Evolutionary conservation across 2,888 invertebrate species (phyloP).

Genomic region (Hyppa rectilinea): DNA sequence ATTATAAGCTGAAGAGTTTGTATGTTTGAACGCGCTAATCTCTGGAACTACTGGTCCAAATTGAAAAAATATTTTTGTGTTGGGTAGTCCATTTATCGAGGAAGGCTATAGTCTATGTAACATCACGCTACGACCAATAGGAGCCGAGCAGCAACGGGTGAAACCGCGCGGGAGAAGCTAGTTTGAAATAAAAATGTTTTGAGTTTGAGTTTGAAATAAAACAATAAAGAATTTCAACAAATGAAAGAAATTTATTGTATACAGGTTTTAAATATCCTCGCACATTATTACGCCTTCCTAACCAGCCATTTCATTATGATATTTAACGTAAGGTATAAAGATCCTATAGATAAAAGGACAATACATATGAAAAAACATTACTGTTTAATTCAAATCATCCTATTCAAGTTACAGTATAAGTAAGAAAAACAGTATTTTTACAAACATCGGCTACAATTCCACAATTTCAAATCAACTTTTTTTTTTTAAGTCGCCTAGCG

Average conservation of each 20-base stretch:
- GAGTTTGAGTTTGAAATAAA: conserved; percentile 78
- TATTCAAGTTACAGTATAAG: conserved; percentile 83
- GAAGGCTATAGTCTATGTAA: too few species aligned
- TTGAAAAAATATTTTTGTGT: too few species aligned
- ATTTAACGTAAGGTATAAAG: conserved; percentile 89
- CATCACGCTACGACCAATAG: too few species aligned
- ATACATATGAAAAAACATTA: conserved; percentile 84
- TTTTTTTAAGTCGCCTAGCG: conserved; percentile 85
- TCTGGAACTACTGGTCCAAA: too few species aligned
- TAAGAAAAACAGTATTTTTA: conserved; percentile 78
- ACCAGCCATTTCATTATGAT: conserved; percentile 87
- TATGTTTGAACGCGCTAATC: too few species aligned
- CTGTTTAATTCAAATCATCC: conserved; percentile 80
- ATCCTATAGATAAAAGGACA: conserved; percentile 87
- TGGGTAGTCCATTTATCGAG: too few species aligned
- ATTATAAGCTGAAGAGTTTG: too few species aligned
- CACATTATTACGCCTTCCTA: conserved; percentile 88
- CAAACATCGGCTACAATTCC: conserved; percentile 85
- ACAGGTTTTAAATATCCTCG: conserved; percentile 91
- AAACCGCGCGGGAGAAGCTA: too few species aligned
- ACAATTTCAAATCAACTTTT: conserved; percentile 85
- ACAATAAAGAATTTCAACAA: conserved; percentile 86
- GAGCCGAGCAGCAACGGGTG: too few species aligned
- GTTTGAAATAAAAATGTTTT: too few species aligned
- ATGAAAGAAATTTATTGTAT: conserved; percentile 91